phyloP scores from a whole-genome alignment of 2,797 vertebrate species.

The Mormyrus proboscirostris region DNA sequence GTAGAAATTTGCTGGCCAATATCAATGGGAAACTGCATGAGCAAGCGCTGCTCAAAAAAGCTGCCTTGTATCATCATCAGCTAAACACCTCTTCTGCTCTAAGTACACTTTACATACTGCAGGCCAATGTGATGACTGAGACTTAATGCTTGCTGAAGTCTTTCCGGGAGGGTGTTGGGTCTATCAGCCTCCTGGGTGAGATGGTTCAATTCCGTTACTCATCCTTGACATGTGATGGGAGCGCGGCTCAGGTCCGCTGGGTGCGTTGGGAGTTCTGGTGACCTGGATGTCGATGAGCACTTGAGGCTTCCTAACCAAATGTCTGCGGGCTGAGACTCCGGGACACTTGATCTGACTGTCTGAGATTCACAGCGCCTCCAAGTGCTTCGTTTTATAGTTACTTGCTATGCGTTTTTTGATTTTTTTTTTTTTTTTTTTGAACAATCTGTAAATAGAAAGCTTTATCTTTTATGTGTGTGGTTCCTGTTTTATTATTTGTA shows the following conservation, averaged over 20 bases:
- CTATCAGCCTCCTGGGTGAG: not conserved
- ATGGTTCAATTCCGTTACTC: not conserved
- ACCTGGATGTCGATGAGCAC: not conserved
- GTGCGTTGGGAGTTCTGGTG: not conserved
- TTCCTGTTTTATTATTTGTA: not conserved
- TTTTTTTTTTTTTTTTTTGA: not conserved
- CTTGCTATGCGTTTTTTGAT: not conserved
- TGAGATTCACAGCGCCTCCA: not conserved
- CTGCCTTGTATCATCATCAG: not conserved
- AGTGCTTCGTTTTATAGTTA: not conserved
- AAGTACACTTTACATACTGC: not conserved
- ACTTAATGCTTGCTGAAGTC: not conserved
- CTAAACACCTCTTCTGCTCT: not conserved
- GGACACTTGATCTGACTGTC: not conserved
- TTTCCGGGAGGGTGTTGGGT: not conserved
- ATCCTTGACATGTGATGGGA: not conserved
- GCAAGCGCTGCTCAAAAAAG: not conserved
- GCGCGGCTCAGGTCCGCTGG: not conserved
- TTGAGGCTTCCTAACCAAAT: not conserved
- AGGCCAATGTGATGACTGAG: not conserved
- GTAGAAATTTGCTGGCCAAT: not conserved
- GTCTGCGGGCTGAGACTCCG: not conserved
- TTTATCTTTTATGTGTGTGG: not conserved
- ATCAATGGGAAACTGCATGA: not conserved
- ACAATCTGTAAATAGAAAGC: not conserved